Conservation (phyloP, 2,113 vertebrate species). For the Psilopsiagon aurifrons region DNA sequence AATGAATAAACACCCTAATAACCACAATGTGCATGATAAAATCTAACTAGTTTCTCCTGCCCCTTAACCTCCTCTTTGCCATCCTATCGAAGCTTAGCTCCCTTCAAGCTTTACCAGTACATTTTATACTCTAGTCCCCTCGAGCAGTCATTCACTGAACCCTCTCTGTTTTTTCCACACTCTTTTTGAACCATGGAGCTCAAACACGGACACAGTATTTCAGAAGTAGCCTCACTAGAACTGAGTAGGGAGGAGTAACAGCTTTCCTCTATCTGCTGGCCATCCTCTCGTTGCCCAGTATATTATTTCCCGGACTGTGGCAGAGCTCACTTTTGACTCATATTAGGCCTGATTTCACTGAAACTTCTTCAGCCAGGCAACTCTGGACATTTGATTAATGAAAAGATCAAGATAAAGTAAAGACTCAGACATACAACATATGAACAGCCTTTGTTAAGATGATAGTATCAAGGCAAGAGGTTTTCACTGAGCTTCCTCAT, state of each 20-base stretch:
- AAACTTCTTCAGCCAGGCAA: neutral
- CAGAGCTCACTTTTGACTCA: neutral
- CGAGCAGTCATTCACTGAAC: neutral
- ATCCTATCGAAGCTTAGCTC: neutral
- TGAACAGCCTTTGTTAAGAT: neutral
- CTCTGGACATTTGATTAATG: neutral
- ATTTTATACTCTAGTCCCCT: neutral
- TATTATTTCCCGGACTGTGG: neutral
- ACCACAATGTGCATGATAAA: neutral
- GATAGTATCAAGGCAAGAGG: neutral
- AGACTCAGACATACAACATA: neutral
- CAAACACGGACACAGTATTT: neutral
- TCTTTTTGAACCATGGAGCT: neutral
- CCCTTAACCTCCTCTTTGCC: neutral
- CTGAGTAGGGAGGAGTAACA: neutral
- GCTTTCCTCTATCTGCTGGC: neutral
- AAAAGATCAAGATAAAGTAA: neutral
- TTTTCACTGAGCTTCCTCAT: neutral
- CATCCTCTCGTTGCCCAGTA: neutral
- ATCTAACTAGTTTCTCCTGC: neutral
- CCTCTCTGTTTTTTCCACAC: neutral
- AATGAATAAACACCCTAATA: neutral
- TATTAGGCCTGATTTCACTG: neutral
- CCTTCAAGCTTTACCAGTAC: neutral
- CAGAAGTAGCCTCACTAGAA: neutral